phyloP scores from a whole-genome alignment of 2,797 vertebrate genomes.

The Setipinna tenuifilis region DNA sequence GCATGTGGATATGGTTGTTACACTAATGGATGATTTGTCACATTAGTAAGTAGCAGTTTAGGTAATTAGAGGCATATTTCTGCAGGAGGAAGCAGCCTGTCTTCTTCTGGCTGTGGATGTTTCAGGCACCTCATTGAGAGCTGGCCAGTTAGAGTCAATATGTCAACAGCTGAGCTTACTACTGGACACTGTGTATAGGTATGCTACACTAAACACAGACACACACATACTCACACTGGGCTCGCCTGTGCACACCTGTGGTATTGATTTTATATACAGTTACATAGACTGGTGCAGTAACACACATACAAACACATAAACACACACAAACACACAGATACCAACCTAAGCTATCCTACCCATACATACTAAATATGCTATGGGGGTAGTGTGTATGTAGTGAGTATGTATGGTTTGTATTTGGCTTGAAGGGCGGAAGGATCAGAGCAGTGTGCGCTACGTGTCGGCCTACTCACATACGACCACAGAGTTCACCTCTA shows the following conservation, averaged over 20 bases:
- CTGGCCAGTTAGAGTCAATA: slow-evolving; percentile 72
- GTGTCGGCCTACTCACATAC: slow-evolving; percentile 79
- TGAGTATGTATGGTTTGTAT: slow-evolving; percentile 20
- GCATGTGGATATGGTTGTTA: background rate
- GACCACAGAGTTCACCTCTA: slow-evolving; percentile 79
- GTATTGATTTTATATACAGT: too few species aligned
- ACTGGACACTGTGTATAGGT: slow-evolving; percentile 68
- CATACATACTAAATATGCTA: too few species aligned
- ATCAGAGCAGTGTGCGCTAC: slow-evolving; percentile 55
- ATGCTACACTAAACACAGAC: slow-evolving; percentile 18
- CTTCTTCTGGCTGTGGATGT: slow-evolving; percentile 79
- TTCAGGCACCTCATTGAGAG: slow-evolving; percentile 68
- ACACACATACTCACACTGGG: slow-evolving; percentile 16
- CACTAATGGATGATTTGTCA: too few species aligned
- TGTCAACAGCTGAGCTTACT: slow-evolving; percentile 70
- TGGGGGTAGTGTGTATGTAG: too few species aligned
- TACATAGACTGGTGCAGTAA: background rate
- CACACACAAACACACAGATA: background rate
- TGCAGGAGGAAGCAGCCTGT: slow-evolving; percentile 67
- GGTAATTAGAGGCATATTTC: background rate
- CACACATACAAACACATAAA: background rate
- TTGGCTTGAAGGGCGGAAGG: slow-evolving; percentile 58
- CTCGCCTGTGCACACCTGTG: too few species aligned
- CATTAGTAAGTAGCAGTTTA: background rate
- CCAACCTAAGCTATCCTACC: background rate